Evolutionary conservation across 2,888 invertebrate genomes (phyloP).

Genomic region (Phasia obesa): DNA sequence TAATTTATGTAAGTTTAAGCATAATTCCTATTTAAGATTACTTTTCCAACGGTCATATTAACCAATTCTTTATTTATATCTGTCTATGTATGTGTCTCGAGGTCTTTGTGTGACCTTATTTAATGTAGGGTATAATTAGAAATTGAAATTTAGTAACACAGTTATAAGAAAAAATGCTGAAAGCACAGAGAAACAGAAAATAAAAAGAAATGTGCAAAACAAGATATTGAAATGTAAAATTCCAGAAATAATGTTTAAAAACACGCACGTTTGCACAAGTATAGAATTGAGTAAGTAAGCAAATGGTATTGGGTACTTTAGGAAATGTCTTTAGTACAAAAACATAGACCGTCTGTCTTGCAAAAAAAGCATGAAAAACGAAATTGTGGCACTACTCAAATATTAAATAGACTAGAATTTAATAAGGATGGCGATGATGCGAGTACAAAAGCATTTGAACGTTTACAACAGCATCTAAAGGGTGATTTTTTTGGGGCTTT

Average conservation of each 20-base stretch:
- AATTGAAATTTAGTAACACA: slow-evolving; percentile 25
- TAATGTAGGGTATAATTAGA: slow-evolving; percentile 36
- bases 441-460: slow-evolving; percentile 20
- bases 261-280: slow-evolving; percentile 26
- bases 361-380: not conserved
- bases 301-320: not conserved
- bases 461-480: not conserved
- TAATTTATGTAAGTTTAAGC: too few relatives aligned
- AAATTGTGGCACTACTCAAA: slow-evolving; percentile 48
- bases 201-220: not conserved
- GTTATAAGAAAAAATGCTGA: not conserved
- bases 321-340: not conserved
- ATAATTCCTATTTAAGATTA: not conserved
- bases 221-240: not conserved
- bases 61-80: not conserved
- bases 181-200: not conserved
- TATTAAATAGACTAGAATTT: slow-evolving; percentile 64
- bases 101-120: not conserved
- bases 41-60: not conserved
- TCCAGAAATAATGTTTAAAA: not conserved
- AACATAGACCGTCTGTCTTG: not conserved
- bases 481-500: too few relatives aligned
- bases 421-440: slow-evolving; percentile 16
- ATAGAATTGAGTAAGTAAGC: not conserved
- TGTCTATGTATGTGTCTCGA: not conserved